Evolutionary conservation across 2,113 vertebrate genomes (phyloP).

Genomic region (Mionectes macconnelli): DNA sequence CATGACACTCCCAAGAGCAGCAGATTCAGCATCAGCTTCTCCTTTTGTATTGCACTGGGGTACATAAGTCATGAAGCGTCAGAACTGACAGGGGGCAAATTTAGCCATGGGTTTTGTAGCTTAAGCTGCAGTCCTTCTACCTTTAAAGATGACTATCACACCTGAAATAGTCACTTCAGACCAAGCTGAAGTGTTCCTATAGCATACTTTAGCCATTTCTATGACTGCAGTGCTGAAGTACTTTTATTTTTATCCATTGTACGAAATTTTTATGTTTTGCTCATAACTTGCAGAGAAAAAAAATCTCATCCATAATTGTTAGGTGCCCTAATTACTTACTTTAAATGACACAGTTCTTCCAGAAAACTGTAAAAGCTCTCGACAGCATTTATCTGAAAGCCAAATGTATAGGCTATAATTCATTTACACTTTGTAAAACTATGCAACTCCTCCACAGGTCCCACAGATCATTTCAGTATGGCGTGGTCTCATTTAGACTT

Average conservation of each 20-base stretch:
- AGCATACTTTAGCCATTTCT: neutral
- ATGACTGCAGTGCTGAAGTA: neutral
- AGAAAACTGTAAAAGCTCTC: neutral
- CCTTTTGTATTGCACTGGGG: neutral
- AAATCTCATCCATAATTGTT: neutral
- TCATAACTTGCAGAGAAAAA: neutral
- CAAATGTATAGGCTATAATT: neutral
- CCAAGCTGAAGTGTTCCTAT: neutral
- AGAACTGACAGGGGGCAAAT: neutral
- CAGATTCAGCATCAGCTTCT: neutral
- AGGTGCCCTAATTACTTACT: neutral
- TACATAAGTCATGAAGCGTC: neutral
- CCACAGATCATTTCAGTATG: neutral
- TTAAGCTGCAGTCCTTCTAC: neutral
- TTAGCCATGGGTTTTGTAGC: neutral
- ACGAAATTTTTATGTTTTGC: neutral
- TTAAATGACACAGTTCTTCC: neutral
- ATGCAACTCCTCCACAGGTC: neutral
- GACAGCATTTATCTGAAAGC: neutral
- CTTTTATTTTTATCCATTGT: neutral
- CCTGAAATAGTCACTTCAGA: neutral
- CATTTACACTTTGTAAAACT: neutral
- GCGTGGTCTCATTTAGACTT: neutral
- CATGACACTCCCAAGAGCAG: fast-evolving
- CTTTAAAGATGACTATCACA: neutral